A percentile compares a stretch with the other conserved stretches of the same genome.
phyloP scores from a whole-genome alignment of 2,113 vertebrate genomes.

The Engraulis encrasicolus region DNA sequence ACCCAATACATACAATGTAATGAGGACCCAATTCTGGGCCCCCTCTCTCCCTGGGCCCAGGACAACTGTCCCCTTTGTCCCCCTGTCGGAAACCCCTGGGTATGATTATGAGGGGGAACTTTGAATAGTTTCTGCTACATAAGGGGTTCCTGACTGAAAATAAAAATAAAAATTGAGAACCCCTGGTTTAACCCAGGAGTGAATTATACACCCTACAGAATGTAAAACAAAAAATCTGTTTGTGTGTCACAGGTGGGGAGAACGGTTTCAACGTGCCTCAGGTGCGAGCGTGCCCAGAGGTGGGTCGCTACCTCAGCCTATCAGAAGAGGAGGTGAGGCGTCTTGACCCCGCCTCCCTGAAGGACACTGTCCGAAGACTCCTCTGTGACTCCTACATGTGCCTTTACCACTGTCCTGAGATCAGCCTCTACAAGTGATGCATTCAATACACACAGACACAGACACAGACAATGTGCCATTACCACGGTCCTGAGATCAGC shows the following conservation, averaged over 20 bases:
- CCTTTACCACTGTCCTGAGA: constrained; percentile 81
- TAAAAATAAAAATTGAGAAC: no score
- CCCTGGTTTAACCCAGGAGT: no score
- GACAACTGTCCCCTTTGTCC: no score
- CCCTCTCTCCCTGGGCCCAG: no score
- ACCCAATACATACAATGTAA: no score
- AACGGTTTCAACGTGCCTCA: constrained; percentile 83
- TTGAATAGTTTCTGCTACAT: no score
- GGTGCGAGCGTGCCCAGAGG: constrained; percentile 79
- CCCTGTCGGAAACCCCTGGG: no score
- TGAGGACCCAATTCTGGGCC: no score
- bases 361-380: constrained; percentile 69
- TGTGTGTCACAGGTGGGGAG: constrained; percentile 71
- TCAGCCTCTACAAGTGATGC: constrained; percentile 80
- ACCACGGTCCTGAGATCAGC: background rate
- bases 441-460: background rate
- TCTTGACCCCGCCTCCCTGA: constrained; percentile 69
- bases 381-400: constrained; percentile 86
- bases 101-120: no score
- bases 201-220: no score
- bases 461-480: background rate
- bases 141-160: no score
- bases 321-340: constrained; percentile 67
- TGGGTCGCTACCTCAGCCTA: constrained; percentile 77
- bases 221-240: no score